Conservation (phyloP, 2,888 invertebrate species). For the Megalurothrips usitatus region DNA sequence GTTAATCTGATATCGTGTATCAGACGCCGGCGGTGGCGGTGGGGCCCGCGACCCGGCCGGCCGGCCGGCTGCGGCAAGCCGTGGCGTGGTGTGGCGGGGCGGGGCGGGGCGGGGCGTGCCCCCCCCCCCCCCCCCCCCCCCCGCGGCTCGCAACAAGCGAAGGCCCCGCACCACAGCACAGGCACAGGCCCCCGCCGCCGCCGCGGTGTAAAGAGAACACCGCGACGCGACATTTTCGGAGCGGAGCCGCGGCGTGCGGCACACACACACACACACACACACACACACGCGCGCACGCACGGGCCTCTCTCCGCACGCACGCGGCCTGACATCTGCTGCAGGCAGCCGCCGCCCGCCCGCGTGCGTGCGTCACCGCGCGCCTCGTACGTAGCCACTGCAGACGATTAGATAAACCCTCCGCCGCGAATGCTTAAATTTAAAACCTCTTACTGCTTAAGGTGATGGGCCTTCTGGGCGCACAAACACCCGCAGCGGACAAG, state of each 20-base stretch:
- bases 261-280: neutral
- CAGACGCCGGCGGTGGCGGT: neutral
- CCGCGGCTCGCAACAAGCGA: neutral
- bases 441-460: too few species aligned
- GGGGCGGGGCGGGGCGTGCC: neutral
- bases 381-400: too few species aligned
- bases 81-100: neutral
- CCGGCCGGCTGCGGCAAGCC: neutral
- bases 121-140: neutral
- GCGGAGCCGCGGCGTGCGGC: neutral
- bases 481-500: too few species aligned
- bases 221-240: neutral
- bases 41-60: too few species aligned
- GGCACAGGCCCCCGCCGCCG: too few species aligned
- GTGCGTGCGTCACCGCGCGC: too few species aligned
- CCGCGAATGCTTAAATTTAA: too few species aligned
- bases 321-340: neutral
- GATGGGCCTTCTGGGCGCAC: too few species aligned
- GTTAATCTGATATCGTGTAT: slow-evolving; percentile 27
- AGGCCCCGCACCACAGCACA: neutral
- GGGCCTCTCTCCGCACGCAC: neutral
- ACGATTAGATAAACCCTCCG: too few species aligned
- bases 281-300: too few species aligned
- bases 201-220: too few species aligned
- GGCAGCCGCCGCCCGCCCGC: too few species aligned